Base-by-base conservation (phyloP, 2,797 vertebrate genomes). In the Pyrocephalus nanus region DNA sequence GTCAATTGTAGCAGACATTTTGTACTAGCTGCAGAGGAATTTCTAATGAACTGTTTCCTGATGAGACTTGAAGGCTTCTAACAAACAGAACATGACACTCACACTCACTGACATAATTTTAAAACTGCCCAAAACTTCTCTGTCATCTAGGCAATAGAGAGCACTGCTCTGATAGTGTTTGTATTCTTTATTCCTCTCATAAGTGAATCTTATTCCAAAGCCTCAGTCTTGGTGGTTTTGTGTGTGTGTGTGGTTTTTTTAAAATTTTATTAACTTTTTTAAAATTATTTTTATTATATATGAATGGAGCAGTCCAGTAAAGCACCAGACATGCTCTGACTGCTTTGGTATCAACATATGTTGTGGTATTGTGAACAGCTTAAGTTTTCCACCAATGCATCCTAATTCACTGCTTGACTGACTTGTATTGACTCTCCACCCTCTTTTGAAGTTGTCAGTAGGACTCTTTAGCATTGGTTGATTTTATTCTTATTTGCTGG, bases 31-130 rank as follows among this genome's bases (percentile, higher is more conserved):
- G 81, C 2, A 22, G 71, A 69, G 53, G 77, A 95, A 94, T 96
- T 87, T 86, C 79, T 86, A 65, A 95, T 75, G 79, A 80, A 32
- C 73, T 94, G 72, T 74, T 91, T 91, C 22, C 48, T 89, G 94
- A 96, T 71, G 81, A 67, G 73, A 60, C 67, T 66, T 71, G 88
- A 91, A 93, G 48, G 74, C 30, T 91, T 77, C 53, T 73, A 38
- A 53, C 57, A 89, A 93, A 82, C 67, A 92, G 36, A 92, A 84
- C 47, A 48, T 27, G 76, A 65, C 53, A 53, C 21, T 94, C 70
- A 73, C n/a, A 23, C 15, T 81, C 65, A 64, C 55, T 89, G 75
- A 74, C 67, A 74, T 38, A 14, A 50, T 74, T 91, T 78, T 67
- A 36, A 71, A 87, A 50, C 32, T 60, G 21, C 62, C 78, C 29